Evolutionary conservation across 2,113 vertebrate genomes (phyloP).

Genomic region (Narcine bancroftii): DNA sequence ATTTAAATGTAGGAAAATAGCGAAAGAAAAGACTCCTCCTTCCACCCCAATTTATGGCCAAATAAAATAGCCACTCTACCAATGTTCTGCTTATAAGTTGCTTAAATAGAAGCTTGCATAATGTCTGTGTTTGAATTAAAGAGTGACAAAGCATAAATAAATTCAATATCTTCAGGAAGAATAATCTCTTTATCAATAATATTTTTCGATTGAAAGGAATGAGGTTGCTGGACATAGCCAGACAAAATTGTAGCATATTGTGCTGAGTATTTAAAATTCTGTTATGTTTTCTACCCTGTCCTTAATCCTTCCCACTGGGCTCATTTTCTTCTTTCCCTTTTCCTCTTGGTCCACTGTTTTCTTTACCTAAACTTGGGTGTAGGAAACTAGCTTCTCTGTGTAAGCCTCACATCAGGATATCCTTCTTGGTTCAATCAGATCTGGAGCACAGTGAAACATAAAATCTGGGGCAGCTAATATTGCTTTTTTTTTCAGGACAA

Average conservation of each 20-base stretch:
- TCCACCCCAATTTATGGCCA: not conserved
- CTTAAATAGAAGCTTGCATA: not conserved
- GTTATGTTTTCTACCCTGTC: not conserved
- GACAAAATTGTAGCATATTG: not conserved
- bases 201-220: not conserved
- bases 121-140: not conserved
- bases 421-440: not conserved
- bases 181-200: not conserved
- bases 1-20: not conserved
- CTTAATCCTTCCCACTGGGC: not conserved
- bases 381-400: not conserved
- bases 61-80: not conserved
- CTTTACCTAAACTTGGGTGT: not conserved
- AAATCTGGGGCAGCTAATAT: not conserved
- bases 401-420: constrained; percentile 18
- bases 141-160: not conserved
- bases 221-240: not conserved
- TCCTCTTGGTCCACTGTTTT: not conserved
- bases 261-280: not conserved
- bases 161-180: not conserved
- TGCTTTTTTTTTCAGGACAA: not conserved
- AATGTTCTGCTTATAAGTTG: not conserved
- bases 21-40: not conserved
- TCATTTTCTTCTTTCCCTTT: not conserved
- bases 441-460: not conserved